These are phyloP conservation scores for Hassar affinis DNA, from an alignment of 2,113 vertebrate genomes.

Conservation along the genomic window DNA sequence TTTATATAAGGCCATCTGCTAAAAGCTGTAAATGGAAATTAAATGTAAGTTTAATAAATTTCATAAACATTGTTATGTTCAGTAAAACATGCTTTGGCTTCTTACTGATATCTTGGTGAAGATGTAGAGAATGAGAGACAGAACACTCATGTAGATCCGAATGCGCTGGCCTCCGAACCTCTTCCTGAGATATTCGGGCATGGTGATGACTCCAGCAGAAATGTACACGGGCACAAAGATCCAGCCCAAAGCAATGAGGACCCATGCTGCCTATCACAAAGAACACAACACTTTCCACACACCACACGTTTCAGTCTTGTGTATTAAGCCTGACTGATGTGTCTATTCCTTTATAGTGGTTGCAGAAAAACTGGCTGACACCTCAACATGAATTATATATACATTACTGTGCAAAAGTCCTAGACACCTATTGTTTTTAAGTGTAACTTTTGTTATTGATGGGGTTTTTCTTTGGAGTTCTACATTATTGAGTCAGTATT, in stretches of 20 bases:
- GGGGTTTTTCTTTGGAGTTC: too few species aligned
- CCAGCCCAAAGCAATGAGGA: slow-evolving; percentile 76
- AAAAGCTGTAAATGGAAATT: neutral
- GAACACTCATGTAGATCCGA: slow-evolving; percentile 83
- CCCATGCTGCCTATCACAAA: slow-evolving; percentile 46
- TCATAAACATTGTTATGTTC: too few species aligned
- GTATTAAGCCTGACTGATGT: neutral
- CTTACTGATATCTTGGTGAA: slow-evolving; percentile 88
- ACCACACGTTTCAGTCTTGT: neutral
- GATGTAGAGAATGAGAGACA: slow-evolving; percentile 87
- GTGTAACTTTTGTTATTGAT: too few species aligned
- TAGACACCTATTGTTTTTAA: too few species aligned
- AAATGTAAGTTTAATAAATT: neutral
- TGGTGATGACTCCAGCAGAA: slow-evolving; percentile 84
- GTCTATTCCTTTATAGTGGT: neutral
- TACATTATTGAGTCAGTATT: too few species aligned
- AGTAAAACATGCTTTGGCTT: neutral
- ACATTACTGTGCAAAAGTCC: too few species aligned
- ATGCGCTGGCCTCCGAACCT: slow-evolving; percentile 86
- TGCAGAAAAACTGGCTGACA: neutral
- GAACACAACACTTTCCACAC: slow-evolving; percentile 8
- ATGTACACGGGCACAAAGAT: slow-evolving; percentile 89
- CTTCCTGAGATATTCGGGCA: slow-evolving; percentile 88
- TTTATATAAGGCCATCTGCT: neutral
- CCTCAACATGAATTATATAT: neutral